Base-by-base conservation (phyloP, 2,797 vertebrate species). In the Triplophysa bombifrons region DNA sequence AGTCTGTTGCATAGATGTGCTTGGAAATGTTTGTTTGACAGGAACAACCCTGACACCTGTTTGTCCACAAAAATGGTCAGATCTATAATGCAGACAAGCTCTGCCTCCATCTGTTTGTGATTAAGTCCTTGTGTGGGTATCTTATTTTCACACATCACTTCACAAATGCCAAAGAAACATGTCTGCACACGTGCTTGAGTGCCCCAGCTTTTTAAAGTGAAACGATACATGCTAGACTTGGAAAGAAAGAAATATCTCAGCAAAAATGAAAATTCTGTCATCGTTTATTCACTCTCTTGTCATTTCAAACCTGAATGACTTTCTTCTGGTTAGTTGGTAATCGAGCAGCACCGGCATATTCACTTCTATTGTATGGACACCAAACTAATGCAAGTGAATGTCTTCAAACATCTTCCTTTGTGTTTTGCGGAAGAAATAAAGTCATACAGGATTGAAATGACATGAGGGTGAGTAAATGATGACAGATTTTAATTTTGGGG, bases 71-170 rank as follows among this genome's bases (percentile, higher is more conserved):
- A 38, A 70, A 63, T 9, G 34, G 1, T 46, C 38, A 1, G 16
- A 66, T 41, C 27, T 44, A 44, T 51, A 79, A 69, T 30, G 22
- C 25, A 68, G 41, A 64, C n/a, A 8, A 46, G 38, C 22, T 38
- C 38, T n/a, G 27, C 38, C 46, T 70, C 41, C 16, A 56, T 30
- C 48, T 63, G 55, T 30, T 55, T 68, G 60, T 44, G 46, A 67
- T 22, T 12, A 22, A 80, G 64, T 58, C 20, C 34, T 60, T 13
- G 41, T 78, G 64, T 73, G 80, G 64, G 70, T 38, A 80, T 74
- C 16, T 64, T 16, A 27, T 8, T 44, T 8, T 78, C 27, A 77
- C 64, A 67, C 77, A 27, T 9, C 65, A 30, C 14, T 53, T 76
- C 73, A 70, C 46, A 34, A 63, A 79, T 25, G 38, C 0, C 19